phyloP scores from a whole-genome alignment of 1,140 invertebrate species.

The Coptotermes formosanus region DNA sequence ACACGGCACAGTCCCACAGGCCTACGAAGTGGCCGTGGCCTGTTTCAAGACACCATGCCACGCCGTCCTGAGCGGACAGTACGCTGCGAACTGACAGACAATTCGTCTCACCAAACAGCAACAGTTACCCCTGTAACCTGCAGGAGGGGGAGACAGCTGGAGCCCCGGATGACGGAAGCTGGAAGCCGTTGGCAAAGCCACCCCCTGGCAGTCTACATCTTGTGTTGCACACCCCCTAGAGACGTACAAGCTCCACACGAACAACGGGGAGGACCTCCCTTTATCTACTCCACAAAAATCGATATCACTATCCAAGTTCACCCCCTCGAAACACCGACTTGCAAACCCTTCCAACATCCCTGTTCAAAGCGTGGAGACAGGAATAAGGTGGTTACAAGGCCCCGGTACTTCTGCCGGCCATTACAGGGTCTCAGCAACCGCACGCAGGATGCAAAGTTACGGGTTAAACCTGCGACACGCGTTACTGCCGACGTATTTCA shows the following conservation, averaged over 20 bases:
- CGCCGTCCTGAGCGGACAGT: no score
- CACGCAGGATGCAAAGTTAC: no score
- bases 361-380: background rate
- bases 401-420: no score
- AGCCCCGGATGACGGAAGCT: background rate
- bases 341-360: background rate
- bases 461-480: no score
- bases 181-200: background rate
- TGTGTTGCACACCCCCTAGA: conserved; percentile 9
- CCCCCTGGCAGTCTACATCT: conserved; percentile 12
- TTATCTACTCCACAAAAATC: conserved; percentile 13
- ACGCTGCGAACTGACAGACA: no score
- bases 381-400: background rate
- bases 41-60: no score
- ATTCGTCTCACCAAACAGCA: no score
- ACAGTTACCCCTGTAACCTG: no score
- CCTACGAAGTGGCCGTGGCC: no score
- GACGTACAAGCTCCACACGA: conserved; percentile 16
- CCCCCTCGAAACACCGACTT: background rate
- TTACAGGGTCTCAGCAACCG: background rate
- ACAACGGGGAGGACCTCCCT: conserved; percentile 3
- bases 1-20: no score
- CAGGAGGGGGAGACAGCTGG: background rate
- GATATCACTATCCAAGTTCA: conserved; percentile 16
- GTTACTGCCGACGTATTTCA: no score